Percentiles rank a stretch among this genome's conserved stretches.
phyloP scores from a whole-genome alignment of 2,888 invertebrate genomes.

The Sinotaia quadrata region DNA sequence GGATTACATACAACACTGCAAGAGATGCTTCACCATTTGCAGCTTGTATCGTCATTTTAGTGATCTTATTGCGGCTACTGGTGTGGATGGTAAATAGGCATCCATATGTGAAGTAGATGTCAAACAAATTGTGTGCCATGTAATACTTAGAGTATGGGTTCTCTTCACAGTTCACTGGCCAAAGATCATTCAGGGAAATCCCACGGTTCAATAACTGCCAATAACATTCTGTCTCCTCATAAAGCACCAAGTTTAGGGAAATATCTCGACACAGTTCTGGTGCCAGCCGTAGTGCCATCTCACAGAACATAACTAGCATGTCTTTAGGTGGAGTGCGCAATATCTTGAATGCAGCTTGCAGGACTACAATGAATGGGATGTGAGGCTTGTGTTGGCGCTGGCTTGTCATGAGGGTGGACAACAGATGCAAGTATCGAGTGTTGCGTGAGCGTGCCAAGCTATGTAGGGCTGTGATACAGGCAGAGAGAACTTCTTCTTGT shows the following conservation, averaged over 20 bases:
- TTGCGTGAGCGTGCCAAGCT: conserved; percentile 21
- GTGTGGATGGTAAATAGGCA: conserved; percentile 32
- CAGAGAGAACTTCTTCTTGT: conserved; percentile 26
- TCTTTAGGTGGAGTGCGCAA: conserved; percentile 29
- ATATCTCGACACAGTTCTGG: conserved; percentile 28
- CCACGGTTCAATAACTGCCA: conserved; percentile 27
- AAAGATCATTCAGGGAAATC: conserved; percentile 27
- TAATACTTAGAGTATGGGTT: conserved; percentile 27
- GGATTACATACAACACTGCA: conserved; percentile 31
- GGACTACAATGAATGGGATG: conserved; percentile 26
- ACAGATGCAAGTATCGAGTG: conserved; percentile 7
- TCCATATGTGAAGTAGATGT: conserved; percentile 33
- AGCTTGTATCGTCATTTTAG: conserved; percentile 33
- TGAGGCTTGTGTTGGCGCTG: conserved; percentile 5
- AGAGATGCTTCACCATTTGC: conserved; percentile 29
- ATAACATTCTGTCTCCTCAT: conserved; percentile 31
- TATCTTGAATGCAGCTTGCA: conserved; percentile 31
- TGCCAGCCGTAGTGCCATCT: conserved; percentile 25
- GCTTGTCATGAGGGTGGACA: conserved; percentile 19
- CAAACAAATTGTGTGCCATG: conserved; percentile 30
- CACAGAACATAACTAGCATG: conserved; percentile 28
- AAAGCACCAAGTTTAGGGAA: conserved; percentile 28
- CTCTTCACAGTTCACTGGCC: conserved; percentile 33
- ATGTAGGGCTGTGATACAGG: conserved; percentile 17
- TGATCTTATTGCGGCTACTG: conserved; percentile 30